Conservation (phyloP, 2,797 vertebrate species). For the Cynopterus sphinx region DNA sequence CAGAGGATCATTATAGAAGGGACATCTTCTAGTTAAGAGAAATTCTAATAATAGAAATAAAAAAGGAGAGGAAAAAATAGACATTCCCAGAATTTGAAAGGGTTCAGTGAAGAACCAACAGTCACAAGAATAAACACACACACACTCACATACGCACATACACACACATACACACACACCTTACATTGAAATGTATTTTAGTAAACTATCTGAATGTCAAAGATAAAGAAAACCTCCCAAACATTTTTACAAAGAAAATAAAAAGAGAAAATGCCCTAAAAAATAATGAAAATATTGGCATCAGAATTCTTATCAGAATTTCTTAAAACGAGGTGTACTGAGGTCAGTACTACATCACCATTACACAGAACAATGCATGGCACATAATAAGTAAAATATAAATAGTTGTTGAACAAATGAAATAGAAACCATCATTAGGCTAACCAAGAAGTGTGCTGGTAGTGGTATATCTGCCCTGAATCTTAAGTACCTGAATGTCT, state of each 20-base stretch:
- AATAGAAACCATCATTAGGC: background rate
- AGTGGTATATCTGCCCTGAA: fast-evolving
- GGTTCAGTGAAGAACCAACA: background rate
- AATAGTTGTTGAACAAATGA: background rate
- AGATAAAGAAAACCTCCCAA: background rate
- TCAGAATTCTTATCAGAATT: background rate
- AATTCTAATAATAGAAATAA: background rate
- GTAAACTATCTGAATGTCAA: background rate
- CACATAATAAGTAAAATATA: background rate
- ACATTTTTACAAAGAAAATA: background rate
- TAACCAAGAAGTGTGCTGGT: background rate
- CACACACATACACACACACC: background rate
- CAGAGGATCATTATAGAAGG: background rate
- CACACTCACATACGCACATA: background rate
- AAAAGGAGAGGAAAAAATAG: background rate
- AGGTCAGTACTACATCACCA: background rate
- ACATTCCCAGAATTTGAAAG: background rate
- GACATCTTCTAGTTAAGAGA: background rate
- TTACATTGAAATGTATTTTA: background rate
- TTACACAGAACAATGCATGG: background rate
- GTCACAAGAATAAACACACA: background rate
- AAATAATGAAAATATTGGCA: background rate
- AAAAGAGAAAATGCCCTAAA: background rate
- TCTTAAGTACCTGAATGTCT: background rate
- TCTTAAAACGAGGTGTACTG: background rate